A percentile compares a stretch with the other conserved stretches of the same genome.
Conservation (phyloP, 2,113 vertebrate species). For the Colinus virginianus region DNA sequence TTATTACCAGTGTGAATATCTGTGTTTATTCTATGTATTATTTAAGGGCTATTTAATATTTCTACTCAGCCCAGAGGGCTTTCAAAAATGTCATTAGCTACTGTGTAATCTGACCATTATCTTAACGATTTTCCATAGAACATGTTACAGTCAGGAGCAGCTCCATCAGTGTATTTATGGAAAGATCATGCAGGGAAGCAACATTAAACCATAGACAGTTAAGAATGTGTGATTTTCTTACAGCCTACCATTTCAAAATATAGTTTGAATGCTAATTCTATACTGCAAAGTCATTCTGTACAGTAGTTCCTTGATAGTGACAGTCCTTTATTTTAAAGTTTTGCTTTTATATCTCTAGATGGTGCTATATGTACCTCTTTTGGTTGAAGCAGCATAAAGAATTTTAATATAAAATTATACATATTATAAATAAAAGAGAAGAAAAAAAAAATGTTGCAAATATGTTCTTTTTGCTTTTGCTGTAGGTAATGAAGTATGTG, state of each 20-base stretch:
- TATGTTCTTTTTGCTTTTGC: constrained; percentile 10
- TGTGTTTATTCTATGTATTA: constrained; percentile 42
- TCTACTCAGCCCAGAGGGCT: constrained; percentile 39
- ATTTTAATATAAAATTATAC: neutral
- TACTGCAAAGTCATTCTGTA: constrained; percentile 47
- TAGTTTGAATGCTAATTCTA: constrained; percentile 38
- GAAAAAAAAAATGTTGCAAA: neutral
- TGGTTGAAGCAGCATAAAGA: neutral
- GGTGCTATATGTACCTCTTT: constrained; percentile 77
- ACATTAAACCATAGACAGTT: constrained; percentile 66
- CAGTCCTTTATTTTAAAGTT: neutral
- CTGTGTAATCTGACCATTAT: constrained; percentile 60
- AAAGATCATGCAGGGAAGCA: constrained; percentile 53
- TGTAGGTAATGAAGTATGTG: neutral
- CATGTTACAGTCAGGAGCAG: constrained; percentile 62
- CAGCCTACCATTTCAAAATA: constrained; percentile 62
- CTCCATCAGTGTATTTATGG: constrained; percentile 61
- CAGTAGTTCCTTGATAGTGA: neutral
- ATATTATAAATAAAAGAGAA: constrained; percentile 3
- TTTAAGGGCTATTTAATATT: constrained; percentile 52
- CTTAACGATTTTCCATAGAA: constrained; percentile 64
- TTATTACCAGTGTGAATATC: constrained; percentile 38
- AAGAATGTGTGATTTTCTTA: constrained; percentile 55
- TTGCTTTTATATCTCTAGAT: constrained; percentile 77
- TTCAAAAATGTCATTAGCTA: constrained; percentile 64